These are phyloP conservation scores for Dione vanillae DNA, from an alignment of 2,888 invertebrate genomes.

Conservation along the genomic window DNA sequence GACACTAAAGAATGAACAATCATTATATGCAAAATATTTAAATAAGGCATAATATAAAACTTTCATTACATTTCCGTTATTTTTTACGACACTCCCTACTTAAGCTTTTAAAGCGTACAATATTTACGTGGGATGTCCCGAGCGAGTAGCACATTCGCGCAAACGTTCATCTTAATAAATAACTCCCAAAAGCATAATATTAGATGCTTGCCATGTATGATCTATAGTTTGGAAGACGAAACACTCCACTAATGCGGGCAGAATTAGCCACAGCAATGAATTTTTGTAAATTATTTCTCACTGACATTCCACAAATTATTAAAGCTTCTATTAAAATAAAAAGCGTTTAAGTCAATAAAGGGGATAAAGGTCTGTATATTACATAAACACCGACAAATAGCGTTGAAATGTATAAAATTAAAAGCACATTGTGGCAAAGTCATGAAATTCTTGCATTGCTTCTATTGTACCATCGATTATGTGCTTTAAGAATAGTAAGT, in stretches of 20 bases:
- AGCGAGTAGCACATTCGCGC: conserved; percentile 34
- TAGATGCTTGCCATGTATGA: conserved; percentile 19
- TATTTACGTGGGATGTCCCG: conserved; percentile 17
- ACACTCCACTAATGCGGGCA: conserved; percentile 32
- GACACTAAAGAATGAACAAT: conserved; percentile 5
- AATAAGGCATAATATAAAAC: background rate
- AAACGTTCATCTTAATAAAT: conserved; percentile 10
- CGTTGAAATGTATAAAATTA: conserved; percentile 35
- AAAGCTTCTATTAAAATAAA: conserved; percentile 41
- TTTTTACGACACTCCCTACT: conserved; percentile 25
- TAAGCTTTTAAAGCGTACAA: conserved; percentile 30
- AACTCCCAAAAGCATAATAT: conserved; percentile 34
- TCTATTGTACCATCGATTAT: conserved; percentile 40
- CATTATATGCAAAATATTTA: conserved; percentile 1
- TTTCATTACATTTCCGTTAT: background rate
- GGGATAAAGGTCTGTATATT: conserved; percentile 36
- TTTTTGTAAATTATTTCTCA: conserved; percentile 34
- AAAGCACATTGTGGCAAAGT: conserved; percentile 39
- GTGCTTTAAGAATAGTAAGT: conserved; percentile 43
- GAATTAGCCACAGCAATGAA: conserved; percentile 42
- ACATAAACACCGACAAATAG: conserved; percentile 41
- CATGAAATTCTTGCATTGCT: conserved; percentile 37
- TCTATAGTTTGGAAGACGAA: conserved; percentile 24
- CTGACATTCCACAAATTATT: conserved; percentile 42
- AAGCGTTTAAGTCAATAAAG: conserved; percentile 37